Evolutionary conservation across 35 echinoderm and acorn worm genomes (phyloP).

Genomic region (Patiria miniata): DNA sequence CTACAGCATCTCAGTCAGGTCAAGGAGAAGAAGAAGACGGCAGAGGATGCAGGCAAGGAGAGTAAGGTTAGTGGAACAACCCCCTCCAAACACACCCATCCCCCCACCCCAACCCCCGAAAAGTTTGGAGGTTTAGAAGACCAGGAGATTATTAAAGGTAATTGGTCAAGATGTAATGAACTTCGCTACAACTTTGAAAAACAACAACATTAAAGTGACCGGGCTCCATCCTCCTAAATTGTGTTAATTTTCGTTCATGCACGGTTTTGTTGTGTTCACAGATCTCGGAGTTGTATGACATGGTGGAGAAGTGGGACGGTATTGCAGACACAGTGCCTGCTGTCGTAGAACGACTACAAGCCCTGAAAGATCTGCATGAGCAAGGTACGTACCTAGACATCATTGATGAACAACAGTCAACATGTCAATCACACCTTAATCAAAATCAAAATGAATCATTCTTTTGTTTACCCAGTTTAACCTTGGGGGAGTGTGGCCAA

Average conservation of each 20-base stretch:
- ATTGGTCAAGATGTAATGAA: too few species aligned
- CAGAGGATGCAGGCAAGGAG: conserved; percentile 73
- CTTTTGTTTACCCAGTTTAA: too few species aligned
- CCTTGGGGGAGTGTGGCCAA: not conserved
- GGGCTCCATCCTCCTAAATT: too few species aligned
- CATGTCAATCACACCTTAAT: not conserved
- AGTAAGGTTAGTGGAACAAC: conserved; percentile 79
- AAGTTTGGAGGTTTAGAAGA: too few species aligned
- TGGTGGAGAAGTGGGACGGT: conserved; percentile 90
- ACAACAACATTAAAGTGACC: too few species aligned
- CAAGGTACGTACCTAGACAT: conserved; percentile 81
- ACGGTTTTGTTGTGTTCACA: conserved; percentile 8
- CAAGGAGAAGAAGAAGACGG: conserved; percentile 73
- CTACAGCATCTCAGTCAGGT: conserved; percentile 73
- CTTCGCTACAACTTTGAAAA: too few species aligned
- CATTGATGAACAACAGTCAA: too few species aligned
- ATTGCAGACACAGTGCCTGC: conserved; percentile 90
- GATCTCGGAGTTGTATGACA: conserved; percentile 90
- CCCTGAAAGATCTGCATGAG: conserved; percentile 89
- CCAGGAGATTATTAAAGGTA: too few species aligned
- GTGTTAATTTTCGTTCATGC: not conserved
- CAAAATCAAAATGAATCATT: too few species aligned
- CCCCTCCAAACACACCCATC: too few species aligned
- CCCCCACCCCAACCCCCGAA: too few species aligned
- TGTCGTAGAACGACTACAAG: conserved; percentile 77